Evolutionary conservation across 2,888 invertebrate genomes (phyloP).

Genomic region (Lagria hirta): DNA sequence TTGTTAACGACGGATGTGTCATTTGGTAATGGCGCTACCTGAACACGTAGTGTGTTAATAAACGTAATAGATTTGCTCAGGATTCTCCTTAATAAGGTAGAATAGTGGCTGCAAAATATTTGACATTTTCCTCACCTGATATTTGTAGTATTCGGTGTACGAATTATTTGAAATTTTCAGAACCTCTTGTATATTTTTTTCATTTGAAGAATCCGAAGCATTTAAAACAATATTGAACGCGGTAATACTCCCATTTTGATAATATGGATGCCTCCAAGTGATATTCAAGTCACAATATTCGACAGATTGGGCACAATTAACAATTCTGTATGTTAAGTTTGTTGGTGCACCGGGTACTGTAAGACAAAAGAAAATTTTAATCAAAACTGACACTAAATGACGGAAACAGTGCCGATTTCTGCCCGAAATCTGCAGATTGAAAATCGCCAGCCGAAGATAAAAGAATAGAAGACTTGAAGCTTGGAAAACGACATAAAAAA

Average conservation of each 20-base stretch:
- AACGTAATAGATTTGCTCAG: too few relatives aligned
- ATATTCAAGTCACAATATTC: slow-evolving; percentile 47
- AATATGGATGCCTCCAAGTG: slow-evolving; percentile 47
- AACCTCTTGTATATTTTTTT: slow-evolving; percentile 41
- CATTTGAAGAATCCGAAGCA: slow-evolving; percentile 33
- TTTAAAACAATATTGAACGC: slow-evolving; percentile 45
- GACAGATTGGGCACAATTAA: slow-evolving; percentile 37
- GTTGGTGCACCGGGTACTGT: slow-evolving; percentile 45
- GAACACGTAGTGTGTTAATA: too few relatives aligned
- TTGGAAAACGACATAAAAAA: too few relatives aligned
- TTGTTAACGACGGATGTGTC: too few relatives aligned
- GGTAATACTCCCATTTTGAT: slow-evolving; percentile 46
- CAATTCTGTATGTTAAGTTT: slow-evolving; percentile 44
- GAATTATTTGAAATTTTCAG: slow-evolving; percentile 35
- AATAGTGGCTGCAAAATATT: too few relatives aligned
- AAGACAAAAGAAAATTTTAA: slow-evolving; percentile 17
- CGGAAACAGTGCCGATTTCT: neutral
- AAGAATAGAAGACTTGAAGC: too few relatives aligned
- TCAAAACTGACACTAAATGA: neutral
- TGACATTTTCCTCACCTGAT: slow-evolving; percentile 43
- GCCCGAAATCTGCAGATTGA: too few relatives aligned
- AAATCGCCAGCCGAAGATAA: too few relatives aligned
- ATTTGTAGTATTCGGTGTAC: slow-evolving; percentile 33
- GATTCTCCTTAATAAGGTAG: too few relatives aligned
- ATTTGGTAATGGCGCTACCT: too few relatives aligned